These are phyloP conservation scores for Herminia tarsipennalis DNA, from an alignment of 2,888 invertebrate genomes.

Conservation along the genomic window DNA sequence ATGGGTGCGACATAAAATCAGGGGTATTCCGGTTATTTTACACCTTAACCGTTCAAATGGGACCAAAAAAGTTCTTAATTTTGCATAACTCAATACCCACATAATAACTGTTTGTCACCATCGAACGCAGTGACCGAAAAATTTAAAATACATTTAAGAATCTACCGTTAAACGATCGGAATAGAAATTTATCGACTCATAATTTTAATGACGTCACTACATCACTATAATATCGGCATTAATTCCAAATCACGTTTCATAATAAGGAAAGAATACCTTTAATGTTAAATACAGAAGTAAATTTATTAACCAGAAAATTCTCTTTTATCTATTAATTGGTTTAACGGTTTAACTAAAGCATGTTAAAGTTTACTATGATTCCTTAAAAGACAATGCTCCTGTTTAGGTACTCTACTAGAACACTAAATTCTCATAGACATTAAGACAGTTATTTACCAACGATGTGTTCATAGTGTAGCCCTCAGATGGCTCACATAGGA, in stretches of 20 bases:
- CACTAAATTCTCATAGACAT: not conserved
- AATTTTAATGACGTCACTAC: conserved; percentile 24
- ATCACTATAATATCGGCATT: conserved; percentile 20
- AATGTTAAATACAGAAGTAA: conserved; percentile 14
- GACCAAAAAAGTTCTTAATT: conserved; percentile 22
- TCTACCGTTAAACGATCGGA: conserved; percentile 30
- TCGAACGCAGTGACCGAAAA: conserved; percentile 40
- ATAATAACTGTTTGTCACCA: conserved; percentile 49
- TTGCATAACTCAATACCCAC: conserved; percentile 14
- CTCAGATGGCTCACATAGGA: conserved; percentile 25
- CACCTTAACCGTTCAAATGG: conserved; percentile 20
- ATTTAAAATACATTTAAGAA: conserved; percentile 14
- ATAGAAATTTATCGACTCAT: conserved; percentile 31
- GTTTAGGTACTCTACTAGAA: not conserved
- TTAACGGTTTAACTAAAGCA: conserved; percentile 12
- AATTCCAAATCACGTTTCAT: conserved; percentile 20
- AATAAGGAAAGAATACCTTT: conserved; percentile 16
- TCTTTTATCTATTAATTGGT: conserved; percentile 21
- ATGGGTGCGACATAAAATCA: conserved; percentile 49
- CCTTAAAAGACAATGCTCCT: too few relatives aligned
- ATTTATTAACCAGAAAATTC: too few relatives aligned
- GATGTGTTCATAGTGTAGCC: too few relatives aligned
- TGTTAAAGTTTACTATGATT: not conserved
- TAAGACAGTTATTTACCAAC: not conserved
- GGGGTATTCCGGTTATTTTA: conserved; percentile 52